Conservation (phyloP, 1,140 invertebrate species). For the Acyrthosiphon pisum region DNA sequence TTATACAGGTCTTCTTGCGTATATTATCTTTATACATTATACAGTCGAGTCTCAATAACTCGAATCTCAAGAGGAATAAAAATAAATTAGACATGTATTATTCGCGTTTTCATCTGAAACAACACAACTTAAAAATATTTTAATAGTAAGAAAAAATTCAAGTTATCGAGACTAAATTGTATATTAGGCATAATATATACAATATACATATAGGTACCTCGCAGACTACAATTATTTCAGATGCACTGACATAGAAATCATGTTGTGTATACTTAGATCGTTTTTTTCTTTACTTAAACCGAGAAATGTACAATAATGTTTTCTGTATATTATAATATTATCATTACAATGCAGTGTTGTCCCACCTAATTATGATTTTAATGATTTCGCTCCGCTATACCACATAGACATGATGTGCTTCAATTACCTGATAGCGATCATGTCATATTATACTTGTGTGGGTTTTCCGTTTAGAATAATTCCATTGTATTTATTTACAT, state of each 20-base stretch:
- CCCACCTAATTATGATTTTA: background rate
- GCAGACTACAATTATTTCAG: background rate
- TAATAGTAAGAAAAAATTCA: no score
- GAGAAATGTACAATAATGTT: background rate
- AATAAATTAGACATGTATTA: no score
- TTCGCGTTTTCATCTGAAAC: no score
- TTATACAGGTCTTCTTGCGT: background rate
- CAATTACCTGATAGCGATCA: constrained; percentile 40
- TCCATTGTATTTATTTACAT: constrained; percentile 12
- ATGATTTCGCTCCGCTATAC: background rate
- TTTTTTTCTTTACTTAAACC: background rate
- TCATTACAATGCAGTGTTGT: background rate
- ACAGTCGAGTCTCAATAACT: no score
- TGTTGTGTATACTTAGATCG: background rate
- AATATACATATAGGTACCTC: no score
- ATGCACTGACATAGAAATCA: background rate
- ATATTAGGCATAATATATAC: background rate
- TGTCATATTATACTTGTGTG: background rate
- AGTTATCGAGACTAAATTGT: no score
- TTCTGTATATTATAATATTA: background rate
- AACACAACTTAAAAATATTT: no score
- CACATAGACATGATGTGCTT: background rate
- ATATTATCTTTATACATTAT: no score
- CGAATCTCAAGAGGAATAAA: no score
- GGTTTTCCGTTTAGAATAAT: constrained; percentile 23